These are phyloP conservation scores for Hyles lineata DNA, from an alignment of 2,888 invertebrate species.

Conservation along the genomic window DNA sequence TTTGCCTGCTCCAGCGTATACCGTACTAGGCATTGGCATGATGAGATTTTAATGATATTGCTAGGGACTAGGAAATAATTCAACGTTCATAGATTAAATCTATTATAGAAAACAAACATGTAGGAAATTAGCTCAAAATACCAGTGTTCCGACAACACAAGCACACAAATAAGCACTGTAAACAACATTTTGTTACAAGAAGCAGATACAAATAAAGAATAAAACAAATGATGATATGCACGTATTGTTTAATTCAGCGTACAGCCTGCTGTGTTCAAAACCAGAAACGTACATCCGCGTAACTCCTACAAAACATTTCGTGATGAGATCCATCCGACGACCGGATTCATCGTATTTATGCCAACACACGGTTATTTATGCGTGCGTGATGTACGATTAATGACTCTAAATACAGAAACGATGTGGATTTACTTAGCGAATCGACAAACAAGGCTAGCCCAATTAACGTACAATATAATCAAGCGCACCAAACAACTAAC, in stretches of 20 bases:
- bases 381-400: slow-evolving; percentile 52
- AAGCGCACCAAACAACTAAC: not conserved
- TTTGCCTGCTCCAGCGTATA: not conserved
- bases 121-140: no score
- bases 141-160: not conserved
- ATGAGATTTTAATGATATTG: slow-evolving; percentile 10
- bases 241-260: not conserved
- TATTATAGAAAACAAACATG: no score
- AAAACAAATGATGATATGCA: not conserved
- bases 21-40: not conserved
- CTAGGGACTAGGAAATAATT: no score
- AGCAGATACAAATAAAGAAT: not conserved
- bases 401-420: slow-evolving; percentile 48
- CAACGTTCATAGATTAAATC: no score
- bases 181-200: not conserved
- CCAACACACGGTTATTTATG: slow-evolving; percentile 47
- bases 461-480: slow-evolving; percentile 37
- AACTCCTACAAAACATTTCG: slow-evolving; percentile 33
- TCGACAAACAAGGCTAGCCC: slow-evolving; percentile 43
- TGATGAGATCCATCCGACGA: slow-evolving; percentile 41
- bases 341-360: slow-evolving; percentile 47
- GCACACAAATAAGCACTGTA: not conserved
- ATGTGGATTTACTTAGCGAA: slow-evolving; percentile 39
- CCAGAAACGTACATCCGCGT: slow-evolving; percentile 24
- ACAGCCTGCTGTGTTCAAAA: not conserved